A percentile compares a stretch with the other conserved stretches of the same genome.
Evolutionary conservation across 2,113 vertebrate genomes (phyloP).

Genomic region (Mustela nigripes): DNA sequence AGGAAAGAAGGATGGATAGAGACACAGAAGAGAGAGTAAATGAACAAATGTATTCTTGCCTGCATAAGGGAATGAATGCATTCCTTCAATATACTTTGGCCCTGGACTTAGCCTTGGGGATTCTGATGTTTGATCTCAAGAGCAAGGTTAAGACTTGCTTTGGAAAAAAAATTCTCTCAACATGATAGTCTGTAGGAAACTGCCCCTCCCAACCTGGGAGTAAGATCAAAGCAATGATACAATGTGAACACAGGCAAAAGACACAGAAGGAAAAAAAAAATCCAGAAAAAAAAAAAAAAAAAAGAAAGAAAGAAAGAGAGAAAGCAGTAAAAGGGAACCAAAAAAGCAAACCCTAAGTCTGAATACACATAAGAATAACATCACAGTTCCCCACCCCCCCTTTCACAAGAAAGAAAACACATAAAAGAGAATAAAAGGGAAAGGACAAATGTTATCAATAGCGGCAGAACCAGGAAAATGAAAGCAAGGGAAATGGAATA

Average conservation of each 20-base stretch:
- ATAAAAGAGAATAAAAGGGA: slow-evolving; percentile 64
- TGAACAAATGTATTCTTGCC: not conserved
- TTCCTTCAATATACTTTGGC: not conserved
- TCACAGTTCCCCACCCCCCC: not conserved
- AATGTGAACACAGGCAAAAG: not conserved
- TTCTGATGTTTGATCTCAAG: not conserved
- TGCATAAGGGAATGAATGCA: not conserved
- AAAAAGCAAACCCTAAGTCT: slow-evolving; percentile 23
- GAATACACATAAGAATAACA: slow-evolving; percentile 56
- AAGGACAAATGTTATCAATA: slow-evolving; percentile 71
- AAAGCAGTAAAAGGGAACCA: slow-evolving; percentile 43
- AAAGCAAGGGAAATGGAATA: slow-evolving; percentile 60
- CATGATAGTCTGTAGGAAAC: not conserved
- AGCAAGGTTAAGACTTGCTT: not conserved
- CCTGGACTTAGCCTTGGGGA: not conserved
- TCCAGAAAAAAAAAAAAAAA: not conserved
- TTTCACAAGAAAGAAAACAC: slow-evolving; percentile 47
- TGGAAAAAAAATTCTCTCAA: not conserved
- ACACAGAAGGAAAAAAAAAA: not conserved
- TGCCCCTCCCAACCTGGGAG: not conserved
- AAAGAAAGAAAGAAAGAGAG: not conserved
- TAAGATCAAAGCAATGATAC: slow-evolving; percentile 23
- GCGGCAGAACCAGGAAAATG: slow-evolving; percentile 14
- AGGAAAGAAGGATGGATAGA: not conserved
- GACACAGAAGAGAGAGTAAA: not conserved